Conservation (phyloP, 2,797 vertebrate genomes). For the Tenualosa ilisha region DNA sequence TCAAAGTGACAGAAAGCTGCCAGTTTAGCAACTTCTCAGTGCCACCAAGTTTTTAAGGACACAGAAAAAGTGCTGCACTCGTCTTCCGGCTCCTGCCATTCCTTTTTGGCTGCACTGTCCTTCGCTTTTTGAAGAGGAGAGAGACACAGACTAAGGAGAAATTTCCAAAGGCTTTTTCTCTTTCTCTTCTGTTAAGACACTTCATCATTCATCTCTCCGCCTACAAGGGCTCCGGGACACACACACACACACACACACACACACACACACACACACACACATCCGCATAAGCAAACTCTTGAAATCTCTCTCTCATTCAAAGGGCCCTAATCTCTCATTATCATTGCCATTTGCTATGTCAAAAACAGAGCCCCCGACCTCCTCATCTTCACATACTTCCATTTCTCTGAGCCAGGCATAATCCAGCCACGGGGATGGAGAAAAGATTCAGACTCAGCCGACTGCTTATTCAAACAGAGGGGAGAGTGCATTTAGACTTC, state of each 20-base stretch:
- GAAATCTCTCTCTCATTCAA: conserved; percentile 5
- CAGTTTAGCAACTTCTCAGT: conserved; percentile 10
- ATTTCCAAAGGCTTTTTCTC: conserved; percentile 6
- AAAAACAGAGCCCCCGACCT: neutral
- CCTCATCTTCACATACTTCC: neutral
- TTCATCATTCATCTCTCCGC: neutral
- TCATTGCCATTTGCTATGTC: neutral
- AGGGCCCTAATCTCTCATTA: conserved; percentile 12
- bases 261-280: neutral
- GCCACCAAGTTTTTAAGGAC: neutral
- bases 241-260: neutral
- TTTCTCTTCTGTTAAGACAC: neutral
- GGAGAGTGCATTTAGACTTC: neutral
- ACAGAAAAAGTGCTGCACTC: conserved; percentile 6
- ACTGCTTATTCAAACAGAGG: neutral
- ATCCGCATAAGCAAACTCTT: conserved; percentile 18
- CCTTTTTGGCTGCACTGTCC: neutral
- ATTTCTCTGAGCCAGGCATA: neutral
- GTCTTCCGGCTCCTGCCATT: conserved; percentile 1
- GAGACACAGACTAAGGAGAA: neutral
- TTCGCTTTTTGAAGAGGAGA: conserved; percentile 7
- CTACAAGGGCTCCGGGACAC: neutral
- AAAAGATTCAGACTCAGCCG: neutral
- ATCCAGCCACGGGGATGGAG: neutral
- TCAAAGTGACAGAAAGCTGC: conserved; percentile 23